phyloP scores from a whole-genome alignment of 2,888 invertebrate species.

The Drosophila anomelani region DNA sequence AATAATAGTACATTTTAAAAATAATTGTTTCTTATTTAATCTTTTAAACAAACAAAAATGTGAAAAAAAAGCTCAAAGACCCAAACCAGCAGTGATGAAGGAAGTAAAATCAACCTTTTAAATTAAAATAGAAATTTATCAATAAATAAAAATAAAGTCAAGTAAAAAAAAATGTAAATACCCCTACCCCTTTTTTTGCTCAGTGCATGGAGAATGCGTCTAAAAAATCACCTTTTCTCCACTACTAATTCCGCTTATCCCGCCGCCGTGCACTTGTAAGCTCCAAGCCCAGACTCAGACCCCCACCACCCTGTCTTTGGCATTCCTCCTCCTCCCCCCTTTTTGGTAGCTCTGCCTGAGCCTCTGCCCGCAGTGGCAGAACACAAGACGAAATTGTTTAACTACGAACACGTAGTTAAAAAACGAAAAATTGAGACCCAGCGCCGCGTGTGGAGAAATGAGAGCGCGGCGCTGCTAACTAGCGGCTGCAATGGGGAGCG shows the following conservation, averaged over 20 bases:
- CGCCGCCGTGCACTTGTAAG: conserved; percentile 51
- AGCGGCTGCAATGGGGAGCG: conserved; percentile 40
- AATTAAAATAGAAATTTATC: too few species aligned
- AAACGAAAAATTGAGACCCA: conserved; percentile 37
- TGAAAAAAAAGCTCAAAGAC: too few species aligned
- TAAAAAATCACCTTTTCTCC: conserved; percentile 67
- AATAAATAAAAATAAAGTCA: too few species aligned
- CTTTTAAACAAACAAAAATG: too few species aligned
- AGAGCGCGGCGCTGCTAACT: conserved; percentile 33
- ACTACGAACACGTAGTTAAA: conserved; percentile 77
- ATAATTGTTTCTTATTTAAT: too few species aligned
- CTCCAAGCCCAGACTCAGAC: conserved; percentile 10
- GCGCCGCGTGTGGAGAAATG: conserved; percentile 12
- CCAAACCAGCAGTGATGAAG: too few species aligned
- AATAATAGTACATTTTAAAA: too few species aligned
- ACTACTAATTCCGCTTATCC: conserved; percentile 68
- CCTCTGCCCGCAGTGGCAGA: conserved; percentile 55
- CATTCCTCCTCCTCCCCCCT: not conserved
- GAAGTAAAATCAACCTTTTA: too few species aligned
- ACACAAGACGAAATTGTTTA: conserved; percentile 79
- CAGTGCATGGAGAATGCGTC: conserved; percentile 38
- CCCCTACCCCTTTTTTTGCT: not conserved
- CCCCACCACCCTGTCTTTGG: too few species aligned
- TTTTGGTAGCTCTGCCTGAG: not conserved
- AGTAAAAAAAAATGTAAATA: too few species aligned